Conservation (phyloP, 2,797 vertebrate species). For the Urosaurus nigricauda region DNA sequence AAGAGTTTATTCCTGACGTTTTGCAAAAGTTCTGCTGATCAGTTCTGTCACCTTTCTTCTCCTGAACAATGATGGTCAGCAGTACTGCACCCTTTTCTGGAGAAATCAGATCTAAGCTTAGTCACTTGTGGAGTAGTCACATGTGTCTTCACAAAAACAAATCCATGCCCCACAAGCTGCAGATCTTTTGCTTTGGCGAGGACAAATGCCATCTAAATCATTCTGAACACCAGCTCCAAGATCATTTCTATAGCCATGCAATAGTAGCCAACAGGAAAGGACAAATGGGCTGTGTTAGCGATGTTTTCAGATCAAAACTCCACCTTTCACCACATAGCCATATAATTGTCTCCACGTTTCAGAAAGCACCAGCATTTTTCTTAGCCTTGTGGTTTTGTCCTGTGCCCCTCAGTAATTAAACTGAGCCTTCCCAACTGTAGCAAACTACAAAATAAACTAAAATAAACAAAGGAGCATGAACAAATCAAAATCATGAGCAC, state of each 20-base stretch:
- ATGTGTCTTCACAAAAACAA: not conserved
- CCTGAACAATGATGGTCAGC: not conserved
- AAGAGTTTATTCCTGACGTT: too few species aligned
- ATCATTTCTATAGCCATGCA: not conserved
- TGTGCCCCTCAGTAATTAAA: not conserved
- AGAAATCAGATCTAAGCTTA: too few species aligned
- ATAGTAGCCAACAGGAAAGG: too few species aligned
- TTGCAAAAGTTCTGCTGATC: not conserved
- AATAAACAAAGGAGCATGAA: not conserved
- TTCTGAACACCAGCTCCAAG: not conserved
- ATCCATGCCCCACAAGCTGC: not conserved
- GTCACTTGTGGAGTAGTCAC: too few species aligned
- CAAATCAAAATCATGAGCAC: not conserved
- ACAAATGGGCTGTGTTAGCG: not conserved
- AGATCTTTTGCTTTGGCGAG: not conserved
- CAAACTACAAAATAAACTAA: not conserved
- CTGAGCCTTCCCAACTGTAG: not conserved
- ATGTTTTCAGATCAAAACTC: not conserved
- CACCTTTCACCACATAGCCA: not conserved
- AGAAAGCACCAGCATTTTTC: not conserved
- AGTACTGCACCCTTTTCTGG: too few species aligned
- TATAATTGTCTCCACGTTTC: not conserved
- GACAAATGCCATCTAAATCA: not conserved
- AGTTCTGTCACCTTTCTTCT: not conserved
- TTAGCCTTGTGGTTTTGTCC: not conserved